Evolutionary conservation across 2,113 vertebrate species (phyloP).

Genomic region (Hippopotamus amphibius): DNA sequence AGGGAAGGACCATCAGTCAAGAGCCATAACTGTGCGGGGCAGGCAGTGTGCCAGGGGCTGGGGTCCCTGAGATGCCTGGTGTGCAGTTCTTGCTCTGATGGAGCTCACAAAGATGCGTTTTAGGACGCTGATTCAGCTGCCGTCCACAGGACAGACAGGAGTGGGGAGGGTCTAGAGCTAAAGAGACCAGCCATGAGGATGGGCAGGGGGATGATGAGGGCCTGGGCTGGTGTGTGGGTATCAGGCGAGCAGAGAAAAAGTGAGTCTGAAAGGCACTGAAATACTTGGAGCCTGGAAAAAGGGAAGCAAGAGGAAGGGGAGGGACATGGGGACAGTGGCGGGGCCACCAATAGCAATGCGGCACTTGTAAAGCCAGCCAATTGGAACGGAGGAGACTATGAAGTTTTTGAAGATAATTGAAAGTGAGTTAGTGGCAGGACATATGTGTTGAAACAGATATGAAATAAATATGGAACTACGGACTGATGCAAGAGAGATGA

Average conservation of each 20-base stretch:
- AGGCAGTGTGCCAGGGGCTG: neutral
- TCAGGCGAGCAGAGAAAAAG: neutral
- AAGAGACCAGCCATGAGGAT: neutral
- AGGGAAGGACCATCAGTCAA: neutral
- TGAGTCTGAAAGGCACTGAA: neutral
- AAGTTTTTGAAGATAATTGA: neutral
- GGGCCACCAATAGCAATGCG: neutral
- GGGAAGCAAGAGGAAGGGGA: neutral
- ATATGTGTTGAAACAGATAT: neutral
- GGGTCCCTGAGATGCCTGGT: too few relatives aligned
- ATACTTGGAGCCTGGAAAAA: neutral
- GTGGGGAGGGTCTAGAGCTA: neutral
- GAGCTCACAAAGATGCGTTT: neutral
- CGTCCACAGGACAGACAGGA: neutral
- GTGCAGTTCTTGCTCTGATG: neutral
- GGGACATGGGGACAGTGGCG: neutral
- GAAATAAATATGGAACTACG: neutral
- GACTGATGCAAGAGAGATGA: neutral
- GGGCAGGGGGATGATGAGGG: neutral
- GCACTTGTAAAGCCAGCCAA: neutral
- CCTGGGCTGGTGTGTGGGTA: neutral
- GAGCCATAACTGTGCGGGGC: too few relatives aligned
- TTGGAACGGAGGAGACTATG: neutral
- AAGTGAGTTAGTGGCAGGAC: neutral
- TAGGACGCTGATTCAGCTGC: neutral